These are phyloP conservation scores for Drosophila seguyi DNA, from an alignment of 1,140 invertebrate genomes.

Conservation along the genomic window DNA sequence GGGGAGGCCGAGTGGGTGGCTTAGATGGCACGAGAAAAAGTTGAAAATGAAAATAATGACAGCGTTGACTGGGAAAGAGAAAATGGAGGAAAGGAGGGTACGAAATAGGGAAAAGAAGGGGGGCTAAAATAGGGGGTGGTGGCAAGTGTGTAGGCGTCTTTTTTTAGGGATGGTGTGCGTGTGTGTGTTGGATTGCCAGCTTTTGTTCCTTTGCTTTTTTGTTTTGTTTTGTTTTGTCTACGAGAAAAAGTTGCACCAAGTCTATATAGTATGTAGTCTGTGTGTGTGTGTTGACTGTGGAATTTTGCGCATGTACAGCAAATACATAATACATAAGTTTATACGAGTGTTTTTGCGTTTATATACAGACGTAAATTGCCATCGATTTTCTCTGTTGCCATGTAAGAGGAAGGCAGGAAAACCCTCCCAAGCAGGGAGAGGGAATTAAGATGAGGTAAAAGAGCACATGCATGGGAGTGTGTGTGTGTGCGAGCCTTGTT, in stretches of 20 bases:
- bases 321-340: slow-evolving; percentile 72
- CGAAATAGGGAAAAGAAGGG: slow-evolving; percentile 23
- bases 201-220: slow-evolving; percentile 32
- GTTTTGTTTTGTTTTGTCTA: slow-evolving; percentile 58
- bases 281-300: slow-evolving; percentile 64
- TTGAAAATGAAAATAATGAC: slow-evolving; percentile 83
- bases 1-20: slow-evolving; percentile 18
- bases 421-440: background rate
- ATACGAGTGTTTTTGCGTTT: slow-evolving; percentile 14
- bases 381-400: slow-evolving; percentile 79
- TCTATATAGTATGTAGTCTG: slow-evolving; percentile 16
- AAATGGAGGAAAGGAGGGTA: slow-evolving; percentile 27
- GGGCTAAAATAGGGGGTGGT: slow-evolving; percentile 17
- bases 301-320: slow-evolving; percentile 80
- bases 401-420: slow-evolving; percentile 46
- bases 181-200: slow-evolving; percentile 24
- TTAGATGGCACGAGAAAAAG: slow-evolving; percentile 57
- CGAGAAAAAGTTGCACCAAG: slow-evolving; percentile 50
- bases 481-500: slow-evolving; percentile 55
- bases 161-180: slow-evolving; percentile 7
- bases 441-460: slow-evolving; percentile 10
- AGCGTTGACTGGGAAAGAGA: slow-evolving; percentile 51
- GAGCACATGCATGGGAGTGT: background rate
- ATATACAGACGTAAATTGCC: slow-evolving; percentile 62
- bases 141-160: slow-evolving; percentile 27